Conservation (phyloP, 2,888 invertebrate species). For the Platerodrilus igneus region DNA sequence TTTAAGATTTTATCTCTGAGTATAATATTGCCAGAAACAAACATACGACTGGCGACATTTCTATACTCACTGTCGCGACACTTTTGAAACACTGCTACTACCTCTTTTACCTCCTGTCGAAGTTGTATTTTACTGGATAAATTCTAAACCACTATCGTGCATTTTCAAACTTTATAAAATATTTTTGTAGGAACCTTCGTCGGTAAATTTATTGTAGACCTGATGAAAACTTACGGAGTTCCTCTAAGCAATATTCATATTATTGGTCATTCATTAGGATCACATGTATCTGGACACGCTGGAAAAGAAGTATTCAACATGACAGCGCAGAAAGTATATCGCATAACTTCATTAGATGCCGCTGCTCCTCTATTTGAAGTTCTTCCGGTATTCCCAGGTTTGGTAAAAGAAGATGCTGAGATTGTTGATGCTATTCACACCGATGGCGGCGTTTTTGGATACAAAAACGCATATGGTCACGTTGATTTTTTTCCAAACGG, state of each 20-base stretch:
- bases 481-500: conserved; percentile 11
- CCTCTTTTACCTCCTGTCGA: too few species aligned
- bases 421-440: conserved; percentile 8
- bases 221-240: conserved; percentile 17
- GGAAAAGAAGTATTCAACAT: conserved; percentile 30
- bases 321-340: conserved; percentile 35
- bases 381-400: not conserved
- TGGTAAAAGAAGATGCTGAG: not conserved
- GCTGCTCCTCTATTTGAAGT: conserved; percentile 50
- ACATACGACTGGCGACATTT: too few species aligned
- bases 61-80: too few species aligned
- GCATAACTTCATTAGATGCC: conserved; percentile 53
- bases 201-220: conserved; percentile 28
- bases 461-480: not conserved
- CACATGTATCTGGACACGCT: conserved; percentile 38
- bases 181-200: conserved; percentile 1
- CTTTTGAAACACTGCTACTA: too few species aligned
- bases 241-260: conserved; percentile 32
- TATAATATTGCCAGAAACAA: too few species aligned
- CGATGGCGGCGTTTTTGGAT: conserved; percentile 6
- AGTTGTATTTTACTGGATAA: too few species aligned
- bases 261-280: conserved; percentile 40
- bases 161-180: not conserved
- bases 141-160: too few species aligned
- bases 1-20: too few species aligned